Evolutionary conservation across 2,888 invertebrate species (phyloP).

Genomic region (Drosophila stalkeri): DNA sequence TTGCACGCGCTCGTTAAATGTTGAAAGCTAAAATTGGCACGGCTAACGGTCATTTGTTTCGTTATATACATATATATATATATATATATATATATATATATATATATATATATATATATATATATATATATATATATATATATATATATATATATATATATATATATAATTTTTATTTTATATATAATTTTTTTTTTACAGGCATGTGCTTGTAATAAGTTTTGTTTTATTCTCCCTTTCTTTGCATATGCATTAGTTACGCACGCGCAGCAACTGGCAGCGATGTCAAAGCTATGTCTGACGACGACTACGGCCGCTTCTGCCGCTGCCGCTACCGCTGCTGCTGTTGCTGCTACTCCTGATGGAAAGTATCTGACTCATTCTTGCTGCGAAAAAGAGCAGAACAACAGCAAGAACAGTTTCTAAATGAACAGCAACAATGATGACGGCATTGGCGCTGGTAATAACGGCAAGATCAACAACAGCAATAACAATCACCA

Average conservation of each 20-base stretch:
- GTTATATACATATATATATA: too few species aligned
- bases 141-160: too few species aligned
- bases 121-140: too few species aligned
- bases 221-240: not conserved
- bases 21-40: slow-evolving; percentile 61
- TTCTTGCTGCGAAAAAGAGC: slow-evolving; percentile 15
- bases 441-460: slow-evolving; percentile 53
- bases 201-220: slow-evolving; percentile 22
- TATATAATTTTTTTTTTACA: slow-evolving; percentile 3
- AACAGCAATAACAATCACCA: slow-evolving; percentile 29
- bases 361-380: slow-evolving; percentile 41
- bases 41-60: slow-evolving; percentile 56
- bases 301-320: slow-evolving; percentile 11
- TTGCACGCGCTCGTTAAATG: slow-evolving; percentile 65
- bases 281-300: slow-evolving; percentile 7
- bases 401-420: slow-evolving; percentile 36
- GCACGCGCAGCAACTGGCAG: slow-evolving; percentile 36
- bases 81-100: too few species aligned
- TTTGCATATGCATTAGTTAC: slow-evolving; percentile 48
- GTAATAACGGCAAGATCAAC: slow-evolving; percentile 26
- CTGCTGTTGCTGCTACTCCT: slow-evolving; percentile 15
- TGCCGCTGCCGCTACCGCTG: slow-evolving; percentile 15
- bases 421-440: slow-evolving; percentile 30
- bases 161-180: too few species aligned
- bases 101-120: too few species aligned